Percentiles rank a stretch among this genome's conserved stretches.
Conservation (phyloP, 2,797 vertebrate genomes). For the Capromys pilorides region DNA sequence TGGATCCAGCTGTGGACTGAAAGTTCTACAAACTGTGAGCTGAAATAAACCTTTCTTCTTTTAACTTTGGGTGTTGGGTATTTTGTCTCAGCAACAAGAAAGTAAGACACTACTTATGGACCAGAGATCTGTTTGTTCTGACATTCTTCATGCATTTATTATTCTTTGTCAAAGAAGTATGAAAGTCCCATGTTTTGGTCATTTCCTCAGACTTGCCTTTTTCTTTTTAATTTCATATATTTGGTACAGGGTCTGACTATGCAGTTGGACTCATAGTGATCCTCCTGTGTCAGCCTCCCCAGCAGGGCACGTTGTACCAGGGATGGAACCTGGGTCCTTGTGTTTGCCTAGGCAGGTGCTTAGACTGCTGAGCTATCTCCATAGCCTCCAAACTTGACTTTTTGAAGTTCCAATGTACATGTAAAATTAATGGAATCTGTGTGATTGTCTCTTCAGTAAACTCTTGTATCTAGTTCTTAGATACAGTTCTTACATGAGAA, state of each 20-base stretch:
- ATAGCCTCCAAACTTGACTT: neutral
- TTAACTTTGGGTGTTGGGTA: neutral
- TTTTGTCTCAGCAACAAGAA: neutral
- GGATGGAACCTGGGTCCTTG: no score
- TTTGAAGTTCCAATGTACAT: neutral
- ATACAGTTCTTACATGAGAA: neutral
- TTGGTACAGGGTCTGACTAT: no score
- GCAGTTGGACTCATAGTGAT: no score
- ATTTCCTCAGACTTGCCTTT: neutral
- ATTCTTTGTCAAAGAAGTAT: neutral
- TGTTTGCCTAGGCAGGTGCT: no score
- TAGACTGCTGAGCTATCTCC: no score
- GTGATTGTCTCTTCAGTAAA: neutral
- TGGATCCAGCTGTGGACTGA: neutral
- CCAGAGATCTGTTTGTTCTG: neutral
- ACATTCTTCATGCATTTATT: neutral
- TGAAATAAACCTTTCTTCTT: neutral
- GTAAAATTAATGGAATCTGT: neutral
- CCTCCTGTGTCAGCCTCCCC: no score
- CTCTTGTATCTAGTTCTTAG: neutral
- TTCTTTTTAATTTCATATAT: no score
- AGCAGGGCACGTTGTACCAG: no score
- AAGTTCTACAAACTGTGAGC: neutral
- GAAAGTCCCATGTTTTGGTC: neutral
- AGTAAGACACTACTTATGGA: neutral